Percentiles rank a stretch among this genome's conserved stretches.
phyloP scores from a whole-genome alignment of 2,113 vertebrate genomes.

The Cochlearius cochlearius region DNA sequence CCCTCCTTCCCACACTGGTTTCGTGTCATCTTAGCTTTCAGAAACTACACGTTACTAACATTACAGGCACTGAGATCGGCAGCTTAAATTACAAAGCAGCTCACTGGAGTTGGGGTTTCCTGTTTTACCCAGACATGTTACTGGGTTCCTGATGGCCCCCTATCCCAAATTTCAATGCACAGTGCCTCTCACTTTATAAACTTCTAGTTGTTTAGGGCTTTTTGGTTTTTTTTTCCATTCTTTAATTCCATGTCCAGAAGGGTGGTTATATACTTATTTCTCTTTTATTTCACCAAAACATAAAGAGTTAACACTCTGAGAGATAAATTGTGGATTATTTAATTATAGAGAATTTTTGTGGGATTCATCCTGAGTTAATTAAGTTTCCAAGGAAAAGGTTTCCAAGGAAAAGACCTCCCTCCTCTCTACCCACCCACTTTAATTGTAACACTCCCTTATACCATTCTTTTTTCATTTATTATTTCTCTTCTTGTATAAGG shows the following conservation, averaged over 20 bases:
- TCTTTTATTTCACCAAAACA: neutral
- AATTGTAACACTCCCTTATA: neutral
- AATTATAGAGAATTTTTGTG: neutral
- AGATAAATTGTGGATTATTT: neutral
- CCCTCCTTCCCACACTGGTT: slow-evolving; percentile 18
- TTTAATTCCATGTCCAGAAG: neutral
- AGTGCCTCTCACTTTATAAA: neutral
- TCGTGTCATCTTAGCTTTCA: neutral
- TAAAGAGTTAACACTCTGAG: neutral
- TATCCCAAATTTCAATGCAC: neutral
- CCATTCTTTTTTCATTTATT: neutral
- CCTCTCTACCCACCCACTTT: neutral
- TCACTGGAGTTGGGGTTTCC: neutral
- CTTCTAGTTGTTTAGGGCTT: neutral
- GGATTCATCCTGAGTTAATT: neutral
- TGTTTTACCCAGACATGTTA: neutral
- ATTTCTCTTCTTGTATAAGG: neutral
- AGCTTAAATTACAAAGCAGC: neutral
- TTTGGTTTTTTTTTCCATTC: neutral
- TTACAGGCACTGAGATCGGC: neutral
- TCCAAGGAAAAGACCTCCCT: neutral
- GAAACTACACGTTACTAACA: neutral
- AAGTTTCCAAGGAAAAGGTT: neutral
- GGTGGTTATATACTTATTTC: neutral
- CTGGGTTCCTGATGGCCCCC: neutral